phyloP scores from a whole-genome alignment of 2,888 invertebrate genomes.

The Cenopis cana region DNA sequence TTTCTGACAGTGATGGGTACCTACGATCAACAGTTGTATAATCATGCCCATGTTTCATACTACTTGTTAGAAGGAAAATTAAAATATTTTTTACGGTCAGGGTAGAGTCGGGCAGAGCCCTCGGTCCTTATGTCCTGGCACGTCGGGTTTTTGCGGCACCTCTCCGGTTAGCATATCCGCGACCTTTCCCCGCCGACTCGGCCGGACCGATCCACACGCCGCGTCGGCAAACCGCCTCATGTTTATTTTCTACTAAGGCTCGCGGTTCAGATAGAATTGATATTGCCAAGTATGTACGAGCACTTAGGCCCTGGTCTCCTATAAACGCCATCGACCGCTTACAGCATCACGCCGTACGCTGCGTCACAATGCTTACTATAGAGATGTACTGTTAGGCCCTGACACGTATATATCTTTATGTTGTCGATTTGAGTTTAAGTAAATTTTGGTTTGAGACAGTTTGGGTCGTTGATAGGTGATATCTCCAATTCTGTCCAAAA shows the following conservation, averaged over 20 bases:
- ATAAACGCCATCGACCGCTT: too few species aligned
- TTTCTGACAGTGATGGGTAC: too few species aligned
- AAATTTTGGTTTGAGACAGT: too few species aligned
- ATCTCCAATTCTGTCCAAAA: too few species aligned
- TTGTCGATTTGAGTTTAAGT: neutral
- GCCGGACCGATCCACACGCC: slow-evolving; percentile 5
- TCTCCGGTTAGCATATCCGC: slow-evolving; percentile 36
- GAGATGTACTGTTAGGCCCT: too few species aligned
- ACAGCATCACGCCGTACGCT: too few species aligned
- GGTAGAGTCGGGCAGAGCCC: slow-evolving; percentile 27
- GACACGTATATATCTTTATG: too few species aligned
- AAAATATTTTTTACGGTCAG: neutral
- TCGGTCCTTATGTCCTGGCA: slow-evolving; percentile 2
- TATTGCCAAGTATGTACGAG: neutral
- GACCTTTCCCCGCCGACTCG: slow-evolving; percentile 10
- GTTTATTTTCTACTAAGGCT: neutral
- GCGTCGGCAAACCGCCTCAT: slow-evolving; percentile 18
- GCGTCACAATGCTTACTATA: too few species aligned
- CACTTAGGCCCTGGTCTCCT: too few species aligned
- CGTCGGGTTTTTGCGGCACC: slow-evolving; percentile 37
- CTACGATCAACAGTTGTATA: too few species aligned
- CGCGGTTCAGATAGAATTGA: neutral
- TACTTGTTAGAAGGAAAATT: neutral
- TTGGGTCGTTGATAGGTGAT: too few species aligned
- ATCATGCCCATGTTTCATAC: too few species aligned